Percentiles rank a stretch among this genome's conserved stretches.
These are phyloP conservation scores for Melanostigma gelatinosum DNA, from an alignment of 2,113 vertebrate genomes.

Conservation along the genomic window DNA sequence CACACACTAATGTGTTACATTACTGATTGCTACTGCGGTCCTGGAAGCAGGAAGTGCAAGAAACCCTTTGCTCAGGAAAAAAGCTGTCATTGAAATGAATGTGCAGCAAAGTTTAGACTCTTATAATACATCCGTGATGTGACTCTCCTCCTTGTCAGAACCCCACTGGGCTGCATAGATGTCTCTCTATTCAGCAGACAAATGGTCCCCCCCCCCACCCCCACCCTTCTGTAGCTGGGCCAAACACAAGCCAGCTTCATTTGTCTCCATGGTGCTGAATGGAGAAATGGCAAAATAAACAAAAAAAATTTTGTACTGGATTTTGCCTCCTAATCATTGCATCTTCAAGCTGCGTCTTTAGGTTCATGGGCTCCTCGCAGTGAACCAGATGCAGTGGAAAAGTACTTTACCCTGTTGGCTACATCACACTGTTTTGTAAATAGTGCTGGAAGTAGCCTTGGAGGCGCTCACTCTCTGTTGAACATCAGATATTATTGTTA, in stretches of 20 bases:
- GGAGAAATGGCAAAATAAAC: neutral
- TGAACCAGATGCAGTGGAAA: constrained; percentile 43
- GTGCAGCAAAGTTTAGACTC: neutral
- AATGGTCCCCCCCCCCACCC: neutral
- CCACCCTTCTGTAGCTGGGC: neutral
- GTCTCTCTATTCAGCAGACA: neutral
- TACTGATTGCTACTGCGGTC: neutral
- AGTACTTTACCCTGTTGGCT: constrained; percentile 37
- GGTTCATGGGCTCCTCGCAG: neutral
- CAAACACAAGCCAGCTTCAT: constrained; percentile 6
- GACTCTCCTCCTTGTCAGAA: constrained; percentile 6
- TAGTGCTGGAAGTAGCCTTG: constrained; percentile 22
- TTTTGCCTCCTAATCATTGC: neutral
- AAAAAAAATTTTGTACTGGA: neutral
- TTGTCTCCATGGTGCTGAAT: constrained; percentile 19
- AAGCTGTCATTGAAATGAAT: neutral
- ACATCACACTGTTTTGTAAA: constrained; percentile 62
- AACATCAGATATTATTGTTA: constrained; percentile 29
- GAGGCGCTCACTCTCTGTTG: constrained; percentile 30
- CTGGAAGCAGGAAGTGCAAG: neutral
- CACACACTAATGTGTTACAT: neutral
- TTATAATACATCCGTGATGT: neutral
- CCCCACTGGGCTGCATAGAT: neutral
- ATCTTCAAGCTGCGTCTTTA: neutral
- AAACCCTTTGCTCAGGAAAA: neutral